Evolutionary conservation across 2,888 invertebrate species (phyloP).

Genomic region (Pyrochroa serraticornis): DNA sequence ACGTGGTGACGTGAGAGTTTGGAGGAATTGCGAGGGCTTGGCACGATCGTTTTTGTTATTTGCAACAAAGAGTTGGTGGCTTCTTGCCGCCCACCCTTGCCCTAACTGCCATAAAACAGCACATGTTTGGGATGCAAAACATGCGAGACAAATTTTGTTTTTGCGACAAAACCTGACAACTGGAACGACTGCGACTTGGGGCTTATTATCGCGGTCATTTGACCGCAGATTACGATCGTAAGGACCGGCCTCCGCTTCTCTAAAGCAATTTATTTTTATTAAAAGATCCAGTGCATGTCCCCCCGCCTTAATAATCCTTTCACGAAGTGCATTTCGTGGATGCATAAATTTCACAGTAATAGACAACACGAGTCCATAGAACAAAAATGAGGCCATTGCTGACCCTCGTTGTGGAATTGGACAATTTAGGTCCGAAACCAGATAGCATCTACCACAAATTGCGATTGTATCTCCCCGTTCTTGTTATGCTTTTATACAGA

Average conservation of each 20-base stretch:
- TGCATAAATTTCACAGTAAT: conserved; percentile 22
- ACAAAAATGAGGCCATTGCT: conserved; percentile 9
- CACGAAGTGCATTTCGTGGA: conserved; percentile 17
- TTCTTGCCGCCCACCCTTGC: no score
- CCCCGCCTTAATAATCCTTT: not conserved
- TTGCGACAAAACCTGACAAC: no score
- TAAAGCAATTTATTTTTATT: conserved; percentile 23
- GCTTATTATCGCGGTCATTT: no score
- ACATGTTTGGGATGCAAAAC: no score
- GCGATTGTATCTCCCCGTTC: conserved; percentile 32
- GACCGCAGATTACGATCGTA: no score
- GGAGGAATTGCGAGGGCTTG: no score
- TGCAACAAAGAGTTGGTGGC: no score
- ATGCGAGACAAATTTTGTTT: no score
- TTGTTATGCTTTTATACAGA: conserved; percentile 23
- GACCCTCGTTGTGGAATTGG: conserved; percentile 31
- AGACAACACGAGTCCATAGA: not conserved
- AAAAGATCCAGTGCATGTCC: conserved; percentile 13
- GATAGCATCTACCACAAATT: conserved; percentile 36
- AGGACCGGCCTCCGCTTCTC: no score
- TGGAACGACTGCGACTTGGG: not conserved
- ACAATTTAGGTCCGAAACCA: conserved; percentile 28
- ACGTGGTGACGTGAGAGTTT: no score
- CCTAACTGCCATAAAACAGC: no score
- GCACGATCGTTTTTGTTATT: no score